Percentiles rank a stretch among this genome's conserved stretches.
phyloP scores from a whole-genome alignment of 2,888 invertebrate genomes.

The Torymus tubicola region DNA sequence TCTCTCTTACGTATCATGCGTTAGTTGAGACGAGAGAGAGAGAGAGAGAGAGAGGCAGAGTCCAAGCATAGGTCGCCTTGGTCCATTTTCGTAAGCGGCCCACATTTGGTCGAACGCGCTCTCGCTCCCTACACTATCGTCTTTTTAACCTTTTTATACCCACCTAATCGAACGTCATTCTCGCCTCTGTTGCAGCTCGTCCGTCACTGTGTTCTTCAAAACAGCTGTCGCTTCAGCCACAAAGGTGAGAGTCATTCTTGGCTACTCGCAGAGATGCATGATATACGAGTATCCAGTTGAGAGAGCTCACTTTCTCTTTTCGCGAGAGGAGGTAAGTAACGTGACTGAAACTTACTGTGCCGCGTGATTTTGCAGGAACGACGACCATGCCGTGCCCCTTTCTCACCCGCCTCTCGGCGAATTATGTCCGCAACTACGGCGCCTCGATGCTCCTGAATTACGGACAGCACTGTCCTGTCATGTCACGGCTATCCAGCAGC shows the following conservation, averaged over 20 bases:
- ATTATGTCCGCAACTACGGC: constrained; percentile 90
- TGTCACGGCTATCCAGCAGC: constrained; percentile 78
- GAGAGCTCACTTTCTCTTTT: constrained; percentile 48
- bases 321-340: no score
- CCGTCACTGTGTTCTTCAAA: constrained; percentile 63
- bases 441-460: constrained; percentile 86
- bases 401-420: constrained; percentile 86
- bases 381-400: constrained; percentile 90
- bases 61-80: constrained; percentile 25
- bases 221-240: constrained; percentile 61
- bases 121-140: neutral
- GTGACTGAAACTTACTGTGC: constrained; percentile 14
- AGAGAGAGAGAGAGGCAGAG: neutral
- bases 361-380: constrained; percentile 66
- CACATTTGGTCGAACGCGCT: constrained; percentile 5
- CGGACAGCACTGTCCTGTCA: constrained; percentile 88
- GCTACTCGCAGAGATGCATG: neutral
- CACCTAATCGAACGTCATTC: neutral
- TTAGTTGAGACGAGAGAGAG: neutral
- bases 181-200: constrained; percentile 65
- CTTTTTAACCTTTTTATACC: constrained; percentile 21
- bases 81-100: constrained; percentile 46
- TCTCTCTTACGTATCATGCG: neutral
- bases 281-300: neutral
- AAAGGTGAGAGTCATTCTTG: constrained; percentile 61